Evolutionary conservation across 2,888 invertebrate genomes (phyloP), one percentile per base, ranked within the genome.

Genomic region (Phorcus lineatus): DNA sequence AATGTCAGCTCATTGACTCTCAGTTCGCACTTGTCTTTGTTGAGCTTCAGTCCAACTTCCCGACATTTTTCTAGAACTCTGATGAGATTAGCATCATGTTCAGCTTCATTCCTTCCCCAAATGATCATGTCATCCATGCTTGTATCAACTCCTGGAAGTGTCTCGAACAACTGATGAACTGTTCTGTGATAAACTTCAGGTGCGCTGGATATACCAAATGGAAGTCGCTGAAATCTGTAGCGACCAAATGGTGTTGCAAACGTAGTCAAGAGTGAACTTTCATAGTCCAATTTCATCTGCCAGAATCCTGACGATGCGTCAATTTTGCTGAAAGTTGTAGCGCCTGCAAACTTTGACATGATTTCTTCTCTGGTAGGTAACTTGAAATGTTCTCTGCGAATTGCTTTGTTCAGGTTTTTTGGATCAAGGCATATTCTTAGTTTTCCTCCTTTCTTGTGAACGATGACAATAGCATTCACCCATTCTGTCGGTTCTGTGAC

Each of bases 381-480:
- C 67, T 86, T 82, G 40, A 75, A 87, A 74, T 87, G 84, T 66
- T 84, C 82, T 31, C 85, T 22, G 19, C 40, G 36, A 66, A 87
- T 82, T 22, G 80, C 81, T 76, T 81, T 80, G 66, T 88, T 88
- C 28, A 88, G 40, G 54, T 86, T 83, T 66, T 74, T 79, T 1
- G 86, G 87, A 74, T 87, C 88, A 13, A 87, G 19, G 57, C 85
- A 88, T 11, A 87, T 67, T 24, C 86, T 57, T 9, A 88, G 24
- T 79, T 86, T 85, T 17, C 85, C 86, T 70, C 81, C 83, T 54
- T 77, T 62, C 78, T 84, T 84, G 62, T 80, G 36, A n/a, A 83
- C 82, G 53, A 82, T 74, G n/a, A 82, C 84, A 55, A 87, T 36
- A 3, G 82, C 78, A 78, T 77, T 86, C 11, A 87, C 86, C 87